Base-by-base conservation (phyloP, 2,888 invertebrate species). In the Eudasyphora cyanicolor region DNA sequence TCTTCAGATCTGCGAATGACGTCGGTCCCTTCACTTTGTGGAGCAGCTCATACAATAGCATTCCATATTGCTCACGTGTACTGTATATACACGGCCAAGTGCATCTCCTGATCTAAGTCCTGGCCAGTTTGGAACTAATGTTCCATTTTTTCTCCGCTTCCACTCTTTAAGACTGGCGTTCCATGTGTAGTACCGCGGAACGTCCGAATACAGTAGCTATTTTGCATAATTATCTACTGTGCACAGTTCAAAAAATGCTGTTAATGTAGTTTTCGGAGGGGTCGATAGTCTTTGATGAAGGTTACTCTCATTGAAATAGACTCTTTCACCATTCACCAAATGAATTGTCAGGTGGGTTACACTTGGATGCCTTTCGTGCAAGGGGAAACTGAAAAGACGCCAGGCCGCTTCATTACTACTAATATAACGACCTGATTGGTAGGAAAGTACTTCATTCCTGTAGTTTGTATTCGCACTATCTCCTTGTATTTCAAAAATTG, bases 11-110 rank as follows among this genome's bases (percentile, higher is more conserved):
- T 6, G 8, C 2, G 54, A 79, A 79, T 3, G 19, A 54, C 6
- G 45, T 73, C 32, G 74, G 74, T 24, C 74, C 79, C 7, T 42
- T 51, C 27, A 74, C 17, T 14, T 54, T 21, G 17, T 51, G 49
- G 12, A 79, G 24, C 6, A 79, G 32, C 67, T n/a, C n/a, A n/a
- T n/a, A n/a, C 60, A 80, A 19, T 57, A 62, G 21, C 80, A 80
- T 60, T 80, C 75, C 2, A 38, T n/a, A 60, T 76, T 80, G 19
- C 57, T 83, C 14, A 85, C 54, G 42, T 76, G 79, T n/a, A 82
- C 84, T 0, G 76, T 82, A 54, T 74, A 82, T 10, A 82, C 42
- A 14, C 84, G 81, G 4, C 84, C 84, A 14, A 84, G 60, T 35
- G 73, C 51, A 32, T 79, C 74, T 21, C 42, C 60, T 12, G 57